Base-by-base conservation (phyloP, 2,113 vertebrate species). In the Labeo rohita region DNA sequence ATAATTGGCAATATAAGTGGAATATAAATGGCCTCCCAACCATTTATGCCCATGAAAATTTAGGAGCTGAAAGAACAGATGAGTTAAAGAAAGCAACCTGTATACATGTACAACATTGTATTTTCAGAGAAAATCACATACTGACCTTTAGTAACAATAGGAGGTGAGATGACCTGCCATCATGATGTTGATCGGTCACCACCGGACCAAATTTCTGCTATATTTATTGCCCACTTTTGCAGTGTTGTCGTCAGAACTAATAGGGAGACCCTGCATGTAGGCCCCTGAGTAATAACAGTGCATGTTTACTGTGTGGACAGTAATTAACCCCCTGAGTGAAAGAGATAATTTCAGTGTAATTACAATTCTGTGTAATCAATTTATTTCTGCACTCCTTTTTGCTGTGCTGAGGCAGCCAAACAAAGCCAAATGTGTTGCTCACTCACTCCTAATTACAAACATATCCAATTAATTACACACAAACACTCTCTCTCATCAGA, bases 401-500 rank as follows among this genome's bases (percentile, higher is more conserved):
- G 89, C 85, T 85, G 85, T 84, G n/a, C 91, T 21, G 43, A 78
- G 34, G 74, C 49, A 61, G 78, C 63, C 72, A 84, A 92, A 95
- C 93, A 95, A 94, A 94, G 91, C 88, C 86, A 91, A 89, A 85
- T 87, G 85, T 74, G 89, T 89, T 15, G 56, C 90, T 90, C 90
- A 88, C 87, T 74, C 89, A 88, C 88, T 86, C 83, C 91, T 95
- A 93, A 95, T 95, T 95, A 94, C 93, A 93, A 94, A 95, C 94
- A 94, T 93, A 94, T 93, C 91, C 91, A 93, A 94, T 94, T 95
- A 95, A 95, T 94, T 93, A 93, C 93, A 90, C 89, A 88, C 92
- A 79, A 49, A 73, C 84, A 79, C 43, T 18, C 65, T 12, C 36
- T 72, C 80, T 61, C 56, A 76, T 83, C 65, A 21, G 16, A 70